These are phyloP conservation scores for Alfaro cultratus DNA, from an alignment of 2,797 vertebrate genomes.

Conservation along the genomic window DNA sequence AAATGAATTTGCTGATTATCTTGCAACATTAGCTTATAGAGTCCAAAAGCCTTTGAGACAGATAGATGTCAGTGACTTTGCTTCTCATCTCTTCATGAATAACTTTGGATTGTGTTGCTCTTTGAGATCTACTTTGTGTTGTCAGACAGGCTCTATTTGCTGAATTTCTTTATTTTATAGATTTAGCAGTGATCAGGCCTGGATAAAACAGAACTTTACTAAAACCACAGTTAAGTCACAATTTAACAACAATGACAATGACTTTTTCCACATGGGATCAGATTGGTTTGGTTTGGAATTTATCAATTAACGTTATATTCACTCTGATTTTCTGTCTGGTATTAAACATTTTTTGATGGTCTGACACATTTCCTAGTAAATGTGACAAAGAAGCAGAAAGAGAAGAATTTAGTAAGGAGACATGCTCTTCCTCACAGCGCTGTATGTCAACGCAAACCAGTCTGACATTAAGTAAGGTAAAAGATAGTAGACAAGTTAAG, in stretches of 20 bases:
- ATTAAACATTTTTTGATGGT: neutral
- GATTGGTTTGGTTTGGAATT: neutral
- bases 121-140: neutral
- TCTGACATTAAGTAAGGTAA: conserved; percentile 11
- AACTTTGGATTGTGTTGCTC: too few species aligned
- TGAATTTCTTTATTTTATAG: neutral
- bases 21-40: neutral
- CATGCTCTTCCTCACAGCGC: neutral
- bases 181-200: neutral
- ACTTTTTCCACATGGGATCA: neutral
- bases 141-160: neutral
- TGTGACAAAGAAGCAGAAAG: neutral
- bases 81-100: too few species aligned
- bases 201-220: neutral
- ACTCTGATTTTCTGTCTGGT: neutral
- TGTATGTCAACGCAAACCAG: conserved; percentile 36
- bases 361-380: neutral
- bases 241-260: neutral
- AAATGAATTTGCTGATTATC: neutral
- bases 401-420: neutral
- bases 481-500: conserved; percentile 42
- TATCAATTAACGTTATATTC: neutral
- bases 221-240: neutral
- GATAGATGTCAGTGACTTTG: too few species aligned
- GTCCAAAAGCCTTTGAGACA: neutral